Evolutionary conservation across 2,888 invertebrate genomes (phyloP).

Genomic region (Cyclophora punctaria): DNA sequence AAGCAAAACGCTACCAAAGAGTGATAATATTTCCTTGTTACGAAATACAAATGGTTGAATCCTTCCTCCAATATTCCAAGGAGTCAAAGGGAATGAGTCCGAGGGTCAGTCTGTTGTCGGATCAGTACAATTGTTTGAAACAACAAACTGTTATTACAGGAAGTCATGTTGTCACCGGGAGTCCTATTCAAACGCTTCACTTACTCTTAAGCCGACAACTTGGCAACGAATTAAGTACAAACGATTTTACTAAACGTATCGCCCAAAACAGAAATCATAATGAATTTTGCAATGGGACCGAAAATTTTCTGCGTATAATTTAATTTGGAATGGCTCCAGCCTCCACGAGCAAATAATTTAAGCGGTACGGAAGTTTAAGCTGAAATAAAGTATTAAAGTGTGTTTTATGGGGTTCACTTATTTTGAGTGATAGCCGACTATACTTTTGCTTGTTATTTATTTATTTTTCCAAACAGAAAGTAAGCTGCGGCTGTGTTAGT

Average conservation of each 20-base stretch:
- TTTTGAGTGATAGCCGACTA: conserved; percentile 59
- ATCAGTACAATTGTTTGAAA: conserved; percentile 26
- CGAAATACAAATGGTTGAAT: conserved; percentile 2
- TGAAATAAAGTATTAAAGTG: conserved; percentile 68
- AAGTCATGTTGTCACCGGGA: conserved; percentile 28
- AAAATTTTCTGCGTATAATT: conserved; percentile 64
- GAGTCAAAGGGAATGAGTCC: conserved; percentile 16
- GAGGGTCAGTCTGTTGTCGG: conserved; percentile 20
- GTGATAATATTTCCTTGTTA: not conserved
- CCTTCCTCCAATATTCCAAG: conserved; percentile 10
- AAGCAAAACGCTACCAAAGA: too few relatives aligned
- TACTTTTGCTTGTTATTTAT: not conserved
- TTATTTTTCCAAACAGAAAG: conserved; percentile 6
- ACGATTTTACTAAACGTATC: conserved; percentile 36
- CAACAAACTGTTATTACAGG: conserved; percentile 26
- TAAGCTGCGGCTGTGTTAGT: too few relatives aligned
- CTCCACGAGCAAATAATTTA: conserved; percentile 66
- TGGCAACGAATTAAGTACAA: conserved; percentile 39
- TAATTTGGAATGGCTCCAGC: conserved; percentile 69
- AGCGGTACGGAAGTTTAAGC: conserved; percentile 66
- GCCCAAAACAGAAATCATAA: conserved; percentile 44
- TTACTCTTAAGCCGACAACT: conserved; percentile 27
- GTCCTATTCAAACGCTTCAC: conserved; percentile 30
- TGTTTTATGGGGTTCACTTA: conserved; percentile 56
- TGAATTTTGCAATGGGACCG: conserved; percentile 54